Conservation (phyloP, 2,113 vertebrate species). For the Chlorodrepanis virens region DNA sequence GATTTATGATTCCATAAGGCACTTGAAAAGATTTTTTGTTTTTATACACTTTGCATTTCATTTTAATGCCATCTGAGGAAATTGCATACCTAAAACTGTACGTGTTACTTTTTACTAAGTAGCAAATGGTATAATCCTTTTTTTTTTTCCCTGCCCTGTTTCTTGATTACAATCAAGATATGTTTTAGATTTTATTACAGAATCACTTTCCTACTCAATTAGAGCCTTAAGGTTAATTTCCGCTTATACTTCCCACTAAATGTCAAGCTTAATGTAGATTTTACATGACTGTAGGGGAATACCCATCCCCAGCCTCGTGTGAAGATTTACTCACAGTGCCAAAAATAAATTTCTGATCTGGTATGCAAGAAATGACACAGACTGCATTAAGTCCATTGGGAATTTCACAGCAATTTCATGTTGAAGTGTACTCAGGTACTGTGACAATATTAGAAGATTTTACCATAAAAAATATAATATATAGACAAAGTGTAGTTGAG, state of each 20-base stretch:
- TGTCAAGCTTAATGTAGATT: conserved; percentile 4
- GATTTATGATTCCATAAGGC: conserved; percentile 65
- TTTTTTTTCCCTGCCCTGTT: background rate
- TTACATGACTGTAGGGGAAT: background rate
- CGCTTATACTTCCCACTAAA: background rate
- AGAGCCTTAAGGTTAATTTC: conserved; percentile 45
- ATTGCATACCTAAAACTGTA: conserved; percentile 50
- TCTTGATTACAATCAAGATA: conserved; percentile 65
- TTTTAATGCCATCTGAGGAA: conserved; percentile 60
- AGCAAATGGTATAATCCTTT: background rate
- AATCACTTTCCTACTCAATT: conserved; percentile 54
- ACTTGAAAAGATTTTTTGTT: conserved; percentile 56
- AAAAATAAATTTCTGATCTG: background rate
- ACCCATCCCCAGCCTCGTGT: background rate
- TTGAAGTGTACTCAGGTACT: background rate
- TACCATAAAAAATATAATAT: background rate
- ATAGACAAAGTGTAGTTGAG: background rate
- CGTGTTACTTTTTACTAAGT: conserved; percentile 53
- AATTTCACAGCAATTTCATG: background rate
- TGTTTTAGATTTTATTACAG: conserved; percentile 30
- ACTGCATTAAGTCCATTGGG: background rate
- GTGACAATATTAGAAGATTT: background rate
- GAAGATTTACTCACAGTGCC: background rate
- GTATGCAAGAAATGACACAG: background rate
- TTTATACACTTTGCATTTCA: conserved; percentile 62